These are phyloP conservation scores for Mus pahari DNA, from an alignment of 2,113 vertebrate genomes.

Conservation along the genomic window DNA sequence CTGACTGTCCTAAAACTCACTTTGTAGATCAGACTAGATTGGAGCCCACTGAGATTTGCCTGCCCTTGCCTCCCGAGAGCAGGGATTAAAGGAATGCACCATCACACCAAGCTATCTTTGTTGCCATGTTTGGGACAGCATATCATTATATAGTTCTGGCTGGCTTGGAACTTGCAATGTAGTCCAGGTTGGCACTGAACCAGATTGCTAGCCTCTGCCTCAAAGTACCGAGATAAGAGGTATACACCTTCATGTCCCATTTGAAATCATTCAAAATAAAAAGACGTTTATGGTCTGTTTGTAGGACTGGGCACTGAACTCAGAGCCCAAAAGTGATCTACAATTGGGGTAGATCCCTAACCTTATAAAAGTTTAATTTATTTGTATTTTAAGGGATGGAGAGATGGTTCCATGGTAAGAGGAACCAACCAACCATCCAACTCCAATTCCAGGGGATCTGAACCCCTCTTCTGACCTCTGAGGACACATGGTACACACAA, in stretches of 20 bases:
- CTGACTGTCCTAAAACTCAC: not conserved
- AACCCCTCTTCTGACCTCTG: not conserved
- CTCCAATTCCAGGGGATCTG: not conserved
- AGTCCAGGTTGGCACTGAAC: not conserved
- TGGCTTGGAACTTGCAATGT: not conserved
- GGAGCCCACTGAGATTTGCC: not conserved
- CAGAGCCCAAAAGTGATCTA: not conserved
- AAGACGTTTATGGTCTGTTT: not conserved
- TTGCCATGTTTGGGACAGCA: not conserved
- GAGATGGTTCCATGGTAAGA: not conserved
- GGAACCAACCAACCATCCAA: not conserved
- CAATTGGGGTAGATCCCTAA: not conserved
- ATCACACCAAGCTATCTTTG: not conserved
- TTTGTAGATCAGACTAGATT: not conserved
- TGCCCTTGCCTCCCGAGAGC: not conserved
- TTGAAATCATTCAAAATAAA: not conserved
- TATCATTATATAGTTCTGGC: not conserved
- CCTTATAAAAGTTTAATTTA: not conserved
- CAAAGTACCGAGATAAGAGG: not conserved
- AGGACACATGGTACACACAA: not conserved
- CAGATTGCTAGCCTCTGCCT: not conserved
- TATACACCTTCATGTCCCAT: not conserved
- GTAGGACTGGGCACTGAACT: not conserved
- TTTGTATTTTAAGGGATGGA: not conserved
- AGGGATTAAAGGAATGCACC: not conserved